Percentiles rank a stretch among this genome's conserved stretches.
Evolutionary conservation across 1,140 invertebrate genomes (phyloP).

Genomic region (Tachypleus tridentatus): DNA sequence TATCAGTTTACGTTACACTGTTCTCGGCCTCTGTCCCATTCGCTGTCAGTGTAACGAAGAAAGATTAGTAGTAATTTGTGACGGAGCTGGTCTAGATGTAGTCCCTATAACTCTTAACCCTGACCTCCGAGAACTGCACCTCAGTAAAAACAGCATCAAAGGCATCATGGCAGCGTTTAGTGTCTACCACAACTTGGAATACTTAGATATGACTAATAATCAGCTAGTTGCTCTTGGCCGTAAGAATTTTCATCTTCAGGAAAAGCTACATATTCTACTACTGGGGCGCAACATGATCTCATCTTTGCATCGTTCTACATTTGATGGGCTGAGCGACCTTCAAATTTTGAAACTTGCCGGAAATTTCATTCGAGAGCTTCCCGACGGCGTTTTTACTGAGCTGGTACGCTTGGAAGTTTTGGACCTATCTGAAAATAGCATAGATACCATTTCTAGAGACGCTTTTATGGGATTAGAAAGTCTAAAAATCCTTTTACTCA

Average conservation of each 20-base stretch:
- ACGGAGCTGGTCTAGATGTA: constrained; percentile 68
- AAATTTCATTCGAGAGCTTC: constrained; percentile 67
- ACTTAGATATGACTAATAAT: constrained; percentile 70
- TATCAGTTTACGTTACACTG: background rate
- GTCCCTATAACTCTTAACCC: constrained; percentile 84
- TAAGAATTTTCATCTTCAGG: constrained; percentile 59
- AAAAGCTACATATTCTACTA: constrained; percentile 43
- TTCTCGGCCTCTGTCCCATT: constrained; percentile 43
- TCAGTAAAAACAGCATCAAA: constrained; percentile 73
- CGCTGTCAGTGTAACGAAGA: constrained; percentile 76
- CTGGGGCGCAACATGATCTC: constrained; percentile 20
- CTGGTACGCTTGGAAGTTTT: constrained; percentile 65
- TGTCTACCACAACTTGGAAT: constrained; percentile 69
- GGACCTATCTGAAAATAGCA: constrained; percentile 74
- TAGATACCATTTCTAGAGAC: constrained; percentile 59
- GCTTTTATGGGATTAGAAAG: constrained; percentile 63
- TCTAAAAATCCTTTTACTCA: constrained; percentile 62
- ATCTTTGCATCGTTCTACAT: constrained; percentile 50
- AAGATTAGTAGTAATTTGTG: constrained; percentile 70
- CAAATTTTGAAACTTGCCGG: constrained; percentile 65
- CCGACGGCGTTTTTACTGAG: constrained; percentile 56
- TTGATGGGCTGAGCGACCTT: constrained; percentile 49
- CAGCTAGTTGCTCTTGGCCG: constrained; percentile 56
- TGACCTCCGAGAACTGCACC: constrained; percentile 64
- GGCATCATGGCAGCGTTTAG: constrained; percentile 72